phyloP scores from a whole-genome alignment of 2,797 vertebrate genomes.

The Oophaga sylvatica region DNA sequence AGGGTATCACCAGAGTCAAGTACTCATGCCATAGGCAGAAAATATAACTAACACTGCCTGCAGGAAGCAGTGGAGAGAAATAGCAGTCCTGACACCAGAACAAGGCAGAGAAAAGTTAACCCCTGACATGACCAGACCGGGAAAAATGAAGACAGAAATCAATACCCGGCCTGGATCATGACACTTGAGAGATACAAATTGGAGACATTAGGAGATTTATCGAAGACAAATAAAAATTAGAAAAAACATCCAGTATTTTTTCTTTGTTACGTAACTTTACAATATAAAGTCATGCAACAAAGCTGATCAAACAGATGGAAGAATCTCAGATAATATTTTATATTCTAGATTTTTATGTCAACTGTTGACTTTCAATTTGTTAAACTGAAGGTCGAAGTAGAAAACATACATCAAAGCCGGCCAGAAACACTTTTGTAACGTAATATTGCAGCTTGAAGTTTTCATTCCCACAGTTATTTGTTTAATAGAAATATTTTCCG shows the following conservation, averaged over 20 bases:
- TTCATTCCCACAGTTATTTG: slow-evolving; percentile 80
- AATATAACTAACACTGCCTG: too few relatives aligned
- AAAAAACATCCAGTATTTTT: too few relatives aligned
- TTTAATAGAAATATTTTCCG: slow-evolving; percentile 83
- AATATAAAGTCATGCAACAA: not conserved
- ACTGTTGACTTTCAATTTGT: slow-evolving; percentile 64
- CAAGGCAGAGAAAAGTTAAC: too few relatives aligned
- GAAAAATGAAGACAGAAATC: too few relatives aligned
- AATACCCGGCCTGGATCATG: too few relatives aligned
- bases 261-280: not conserved
- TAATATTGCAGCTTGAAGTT: slow-evolving; percentile 72
- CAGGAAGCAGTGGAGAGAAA: too few relatives aligned
- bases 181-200: not conserved
- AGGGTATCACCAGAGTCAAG: too few relatives aligned
- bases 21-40: too few relatives aligned
- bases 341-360: slow-evolving; percentile 42
- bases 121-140: too few relatives aligned
- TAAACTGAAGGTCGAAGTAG: slow-evolving; percentile 65
- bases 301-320: not conserved
- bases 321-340: slow-evolving; percentile 34
- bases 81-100: too few relatives aligned
- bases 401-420: slow-evolving; percentile 68
- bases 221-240: not conserved
- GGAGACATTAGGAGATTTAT: not conserved
- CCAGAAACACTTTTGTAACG: slow-evolving; percentile 69